A percentile compares a stretch with the other conserved stretches of the same genome.
Conservation (phyloP, 2,888 invertebrate genomes). For the Oxytorus armatus region DNA sequence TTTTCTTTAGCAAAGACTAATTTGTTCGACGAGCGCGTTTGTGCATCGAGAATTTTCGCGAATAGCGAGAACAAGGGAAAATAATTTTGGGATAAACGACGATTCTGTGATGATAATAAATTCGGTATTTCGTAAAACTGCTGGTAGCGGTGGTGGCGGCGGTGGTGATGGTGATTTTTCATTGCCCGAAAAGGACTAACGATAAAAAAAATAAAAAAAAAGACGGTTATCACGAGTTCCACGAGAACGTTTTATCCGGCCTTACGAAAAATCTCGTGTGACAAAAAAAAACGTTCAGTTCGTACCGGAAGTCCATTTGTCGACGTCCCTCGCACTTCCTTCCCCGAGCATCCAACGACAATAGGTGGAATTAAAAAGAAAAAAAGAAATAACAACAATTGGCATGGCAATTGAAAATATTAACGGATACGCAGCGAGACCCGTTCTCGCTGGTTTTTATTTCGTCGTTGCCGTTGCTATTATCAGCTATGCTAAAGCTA, state of each 20-base stretch:
- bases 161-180: conserved; percentile 31
- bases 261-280: conserved; percentile 27
- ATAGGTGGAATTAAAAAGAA: not conserved
- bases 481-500: conserved; percentile 77
- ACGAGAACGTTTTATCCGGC: conserved; percentile 3
- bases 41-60: not conserved
- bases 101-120: conserved; percentile 55
- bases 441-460: conserved; percentile 77
- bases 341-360: not conserved
- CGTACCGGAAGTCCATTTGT: not conserved
- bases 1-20: conserved; percentile 14
- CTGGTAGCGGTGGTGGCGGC: conserved; percentile 21
- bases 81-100: not conserved
- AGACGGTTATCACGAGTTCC: conserved; percentile 14
- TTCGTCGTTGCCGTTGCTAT: conserved; percentile 75
- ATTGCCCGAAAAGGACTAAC: conserved; percentile 55
- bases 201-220: conserved; percentile 25
- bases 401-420: conserved; percentile 81
- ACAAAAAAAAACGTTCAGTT: not conserved
- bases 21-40: not conserved
- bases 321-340: not conserved
- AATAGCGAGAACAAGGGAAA: not conserved
- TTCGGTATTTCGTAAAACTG: conserved; percentile 31
- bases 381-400: conserved; percentile 61
- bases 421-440: conserved; percentile 76